Percentiles rank a stretch among this genome's conserved stretches.
Evolutionary conservation across 2,113 vertebrate genomes (phyloP).

Genomic region (Tragelaphus scriptus): DNA sequence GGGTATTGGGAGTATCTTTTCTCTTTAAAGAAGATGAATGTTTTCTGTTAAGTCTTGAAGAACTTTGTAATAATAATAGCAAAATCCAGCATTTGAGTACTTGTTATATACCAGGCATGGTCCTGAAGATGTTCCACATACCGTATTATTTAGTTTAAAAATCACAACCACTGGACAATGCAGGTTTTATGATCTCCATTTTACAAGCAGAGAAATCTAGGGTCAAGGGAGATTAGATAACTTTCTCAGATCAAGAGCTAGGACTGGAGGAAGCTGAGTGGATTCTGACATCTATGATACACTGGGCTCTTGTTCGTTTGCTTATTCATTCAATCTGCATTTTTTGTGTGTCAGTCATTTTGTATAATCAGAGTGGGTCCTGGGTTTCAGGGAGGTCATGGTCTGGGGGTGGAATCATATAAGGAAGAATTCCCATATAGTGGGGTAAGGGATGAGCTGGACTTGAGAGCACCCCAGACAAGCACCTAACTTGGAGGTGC

Average conservation of each 20-base stretch:
- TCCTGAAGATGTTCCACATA: not conserved
- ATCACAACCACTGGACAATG: not conserved
- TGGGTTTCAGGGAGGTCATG: not conserved
- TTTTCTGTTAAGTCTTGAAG: not conserved
- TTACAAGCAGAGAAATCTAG: not conserved
- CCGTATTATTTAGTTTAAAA: not conserved
- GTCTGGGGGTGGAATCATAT: not conserved
- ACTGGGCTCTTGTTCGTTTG: not conserved
- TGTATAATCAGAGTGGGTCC: not conserved
- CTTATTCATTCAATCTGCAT: not conserved
- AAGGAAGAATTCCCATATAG: not conserved
- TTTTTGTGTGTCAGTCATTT: not conserved
- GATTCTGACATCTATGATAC: not conserved
- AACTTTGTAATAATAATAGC: not conserved
- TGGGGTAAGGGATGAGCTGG: not conserved
- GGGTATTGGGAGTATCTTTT: not conserved
- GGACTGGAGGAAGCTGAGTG: not conserved
- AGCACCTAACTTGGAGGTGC: not conserved
- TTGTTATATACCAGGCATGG: not conserved
- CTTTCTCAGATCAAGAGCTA: not conserved
- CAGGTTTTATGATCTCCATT: not conserved
- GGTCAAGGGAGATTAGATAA: not conserved
- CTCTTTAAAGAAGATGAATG: not conserved
- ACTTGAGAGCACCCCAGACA: not conserved
- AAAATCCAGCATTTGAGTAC: not conserved